Evolutionary conservation across 2,888 invertebrate genomes (phyloP).

Genomic region (Apantesis nais): DNA sequence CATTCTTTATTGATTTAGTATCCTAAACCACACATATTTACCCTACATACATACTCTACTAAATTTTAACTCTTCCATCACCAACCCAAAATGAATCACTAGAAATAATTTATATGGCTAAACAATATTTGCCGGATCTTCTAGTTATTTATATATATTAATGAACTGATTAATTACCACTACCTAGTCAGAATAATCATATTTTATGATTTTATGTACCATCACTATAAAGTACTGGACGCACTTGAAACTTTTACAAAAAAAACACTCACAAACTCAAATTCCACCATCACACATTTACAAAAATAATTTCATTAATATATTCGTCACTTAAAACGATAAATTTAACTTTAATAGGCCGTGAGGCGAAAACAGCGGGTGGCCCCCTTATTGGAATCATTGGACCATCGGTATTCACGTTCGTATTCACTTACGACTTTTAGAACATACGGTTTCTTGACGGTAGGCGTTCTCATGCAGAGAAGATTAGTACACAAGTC

Average conservation of each 20-base stretch:
- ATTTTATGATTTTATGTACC: no score
- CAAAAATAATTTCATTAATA: constrained; percentile 43
- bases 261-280: constrained; percentile 1
- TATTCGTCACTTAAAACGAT: constrained; percentile 60
- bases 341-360: constrained; percentile 71
- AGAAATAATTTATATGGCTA: no score
- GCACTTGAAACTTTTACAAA: neutral
- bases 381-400: constrained; percentile 39
- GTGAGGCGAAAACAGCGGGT: constrained; percentile 64
- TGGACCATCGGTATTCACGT: constrained; percentile 22
- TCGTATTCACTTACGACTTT: constrained; percentile 28
- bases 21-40: no score
- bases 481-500: constrained; percentile 31
- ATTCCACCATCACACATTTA: constrained; percentile 19
- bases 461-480: constrained; percentile 31
- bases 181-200: no score
- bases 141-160: no score
- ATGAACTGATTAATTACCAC: no score
- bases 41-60: no score
- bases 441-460: constrained; percentile 18
- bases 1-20: no score
- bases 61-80: no score
- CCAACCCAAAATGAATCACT: no score
- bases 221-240: no score
- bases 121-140: no score